Evolutionary conservation across 2,888 invertebrate genomes (phyloP).

Genomic region (Heliconius aoede): DNA sequence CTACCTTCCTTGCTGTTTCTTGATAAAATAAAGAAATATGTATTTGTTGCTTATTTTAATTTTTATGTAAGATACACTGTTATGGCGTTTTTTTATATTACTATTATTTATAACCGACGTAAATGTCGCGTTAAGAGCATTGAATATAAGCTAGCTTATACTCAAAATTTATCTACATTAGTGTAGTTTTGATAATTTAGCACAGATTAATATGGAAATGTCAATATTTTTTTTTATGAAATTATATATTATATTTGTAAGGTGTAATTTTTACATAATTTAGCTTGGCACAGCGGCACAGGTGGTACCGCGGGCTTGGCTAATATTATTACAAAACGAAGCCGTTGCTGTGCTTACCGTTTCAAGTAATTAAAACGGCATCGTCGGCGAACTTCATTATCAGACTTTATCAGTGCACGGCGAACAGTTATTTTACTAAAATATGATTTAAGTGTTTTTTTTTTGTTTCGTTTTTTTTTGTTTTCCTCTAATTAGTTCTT

Average conservation of each 20-base stretch:
- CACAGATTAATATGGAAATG: too few relatives aligned
- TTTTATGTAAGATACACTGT: background rate
- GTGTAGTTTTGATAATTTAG: too few relatives aligned
- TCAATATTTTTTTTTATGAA: too few relatives aligned
- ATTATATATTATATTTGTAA: background rate
- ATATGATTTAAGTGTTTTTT: conserved; percentile 47
- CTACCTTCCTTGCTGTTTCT: conserved; percentile 68
- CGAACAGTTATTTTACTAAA: conserved; percentile 70
- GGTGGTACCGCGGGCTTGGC: conserved; percentile 27
- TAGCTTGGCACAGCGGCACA: conserved; percentile 1
- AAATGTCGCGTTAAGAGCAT: too few relatives aligned
- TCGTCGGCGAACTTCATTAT: conserved; percentile 71
- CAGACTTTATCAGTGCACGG: conserved; percentile 75
- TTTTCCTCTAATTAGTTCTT: conserved; percentile 11
- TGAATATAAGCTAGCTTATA: too few relatives aligned
- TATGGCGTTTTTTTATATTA: background rate
- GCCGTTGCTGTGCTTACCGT: conserved; percentile 51
- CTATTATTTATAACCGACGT: background rate
- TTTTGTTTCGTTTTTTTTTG: conserved; percentile 26
- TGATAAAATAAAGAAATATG: conserved; percentile 54
- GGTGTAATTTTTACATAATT: conserved; percentile 10
- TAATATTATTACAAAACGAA: conserved; percentile 40
- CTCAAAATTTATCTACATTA: too few relatives aligned
- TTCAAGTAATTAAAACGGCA: conserved; percentile 73
- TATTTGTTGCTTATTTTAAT: conserved; percentile 29